Conservation (phyloP, 2,797 vertebrate species). For the Urocyon cinereoargenteus region DNA sequence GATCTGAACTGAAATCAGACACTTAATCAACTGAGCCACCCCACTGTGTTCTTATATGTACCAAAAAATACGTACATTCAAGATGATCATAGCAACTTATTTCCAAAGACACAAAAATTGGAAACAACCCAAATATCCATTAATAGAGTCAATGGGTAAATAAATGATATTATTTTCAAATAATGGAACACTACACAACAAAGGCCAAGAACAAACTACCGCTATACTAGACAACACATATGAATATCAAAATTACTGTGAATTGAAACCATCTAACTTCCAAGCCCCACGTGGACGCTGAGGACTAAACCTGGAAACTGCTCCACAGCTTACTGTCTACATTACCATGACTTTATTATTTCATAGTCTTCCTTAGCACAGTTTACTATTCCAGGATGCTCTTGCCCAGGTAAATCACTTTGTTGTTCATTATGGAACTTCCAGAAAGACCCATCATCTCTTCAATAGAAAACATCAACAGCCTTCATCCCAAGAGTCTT, state of each 20-base stretch:
- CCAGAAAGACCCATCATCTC: not conserved
- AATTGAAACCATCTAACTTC: not conserved
- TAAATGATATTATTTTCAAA: not conserved
- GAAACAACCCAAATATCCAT: not conserved
- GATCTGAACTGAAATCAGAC: no score
- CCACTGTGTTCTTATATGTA: not conserved
- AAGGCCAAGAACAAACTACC: not conserved
- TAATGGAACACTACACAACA: not conserved
- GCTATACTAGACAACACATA: not conserved
- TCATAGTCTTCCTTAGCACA: not conserved
- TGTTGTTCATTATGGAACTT: not conserved
- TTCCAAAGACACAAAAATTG: not conserved
- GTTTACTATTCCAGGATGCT: not conserved
- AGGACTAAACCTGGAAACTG: not conserved
- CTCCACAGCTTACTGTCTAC: not conserved
- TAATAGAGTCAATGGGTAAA: not conserved
- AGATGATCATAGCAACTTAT: not conserved
- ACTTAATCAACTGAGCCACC: not conserved
- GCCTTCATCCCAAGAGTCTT: not conserved
- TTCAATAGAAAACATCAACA: not conserved
- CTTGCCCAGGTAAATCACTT: not conserved
- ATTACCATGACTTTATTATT: not conserved
- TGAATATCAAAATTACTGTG: not conserved
- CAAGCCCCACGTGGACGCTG: not conserved
- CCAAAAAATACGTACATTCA: not conserved